Percentiles rank a stretch among this genome's conserved stretches.
Evolutionary conservation across 2,797 vertebrate genomes (phyloP).

Genomic region (Thamnophis elegans): DNA sequence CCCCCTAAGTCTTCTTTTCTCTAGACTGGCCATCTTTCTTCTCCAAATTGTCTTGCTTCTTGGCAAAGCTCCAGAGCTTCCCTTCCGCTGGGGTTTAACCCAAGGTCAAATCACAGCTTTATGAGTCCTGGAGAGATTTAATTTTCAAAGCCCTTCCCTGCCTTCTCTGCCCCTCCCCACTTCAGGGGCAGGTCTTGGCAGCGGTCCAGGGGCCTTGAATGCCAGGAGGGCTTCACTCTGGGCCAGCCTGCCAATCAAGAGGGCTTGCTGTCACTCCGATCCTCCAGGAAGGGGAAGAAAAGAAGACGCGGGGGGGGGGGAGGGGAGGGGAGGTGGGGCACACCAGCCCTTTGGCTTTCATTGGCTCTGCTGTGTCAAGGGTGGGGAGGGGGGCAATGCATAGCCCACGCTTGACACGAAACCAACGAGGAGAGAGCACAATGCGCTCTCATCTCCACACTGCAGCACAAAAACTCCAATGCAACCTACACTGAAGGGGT

Average conservation of each 20-base stretch:
- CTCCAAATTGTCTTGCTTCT: not conserved
- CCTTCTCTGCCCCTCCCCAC: not conserved
- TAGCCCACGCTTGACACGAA: slow-evolving; percentile 5
- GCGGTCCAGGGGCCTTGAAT: slow-evolving; percentile 26
- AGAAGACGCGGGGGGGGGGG: not conserved
- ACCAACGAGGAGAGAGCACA: not conserved
- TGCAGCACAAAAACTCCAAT: not conserved
- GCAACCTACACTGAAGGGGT: not conserved
- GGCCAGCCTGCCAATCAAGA: slow-evolving; percentile 19
- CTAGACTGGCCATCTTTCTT: not conserved
- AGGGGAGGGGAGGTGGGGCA: not conserved
- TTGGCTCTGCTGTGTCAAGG: slow-evolving; percentile 16
- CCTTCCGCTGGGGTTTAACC: slow-evolving; percentile 46
- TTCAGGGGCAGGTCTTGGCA: slow-evolving; percentile 44
- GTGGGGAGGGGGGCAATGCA: slow-evolving; percentile 21
- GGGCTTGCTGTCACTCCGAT: slow-evolving; percentile 17
- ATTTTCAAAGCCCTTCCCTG: slow-evolving; percentile 57
- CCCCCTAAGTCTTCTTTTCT: no score
- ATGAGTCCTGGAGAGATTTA: slow-evolving; percentile 53
- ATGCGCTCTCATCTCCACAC: not conserved
- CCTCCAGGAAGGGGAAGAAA: not conserved
- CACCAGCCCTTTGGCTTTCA: slow-evolving; percentile 16
- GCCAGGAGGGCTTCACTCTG: slow-evolving; percentile 25
- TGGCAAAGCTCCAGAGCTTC: not conserved
- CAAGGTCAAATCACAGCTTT: slow-evolving; percentile 56